Evolutionary conservation across 2,113 vertebrate species (phyloP).

Genomic region (Nerophis lumbriciformis): DNA sequence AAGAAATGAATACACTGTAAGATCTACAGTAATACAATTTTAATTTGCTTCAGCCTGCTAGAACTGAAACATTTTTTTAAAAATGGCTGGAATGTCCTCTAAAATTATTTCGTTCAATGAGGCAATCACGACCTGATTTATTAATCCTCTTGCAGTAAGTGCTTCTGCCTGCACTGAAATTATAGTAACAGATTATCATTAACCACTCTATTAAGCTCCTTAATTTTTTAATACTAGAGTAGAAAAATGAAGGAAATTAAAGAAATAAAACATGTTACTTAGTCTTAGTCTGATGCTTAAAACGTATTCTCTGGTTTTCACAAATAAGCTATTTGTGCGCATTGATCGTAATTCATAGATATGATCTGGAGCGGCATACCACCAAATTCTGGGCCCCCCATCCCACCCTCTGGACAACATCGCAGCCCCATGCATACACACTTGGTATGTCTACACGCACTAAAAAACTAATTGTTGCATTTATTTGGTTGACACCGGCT

Average conservation of each 20-base stretch:
- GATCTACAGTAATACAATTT: neutral
- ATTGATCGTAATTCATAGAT: neutral
- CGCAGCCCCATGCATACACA: no score
- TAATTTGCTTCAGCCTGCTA: neutral
- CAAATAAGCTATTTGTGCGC: neutral
- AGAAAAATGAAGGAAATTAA: slow-evolving; percentile 3
- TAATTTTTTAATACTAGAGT: slow-evolving; percentile 7
- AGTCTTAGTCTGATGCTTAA: neutral
- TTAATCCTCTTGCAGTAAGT: neutral
- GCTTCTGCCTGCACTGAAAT: slow-evolving; percentile 9
- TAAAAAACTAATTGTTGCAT: no score
- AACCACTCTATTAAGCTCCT: neutral
- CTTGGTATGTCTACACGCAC: no score
- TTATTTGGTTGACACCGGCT: no score
- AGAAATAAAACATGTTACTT: neutral
- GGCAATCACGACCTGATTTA: neutral
- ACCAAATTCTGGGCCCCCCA: no score
- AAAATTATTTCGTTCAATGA: neutral
- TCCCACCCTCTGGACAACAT: no score
- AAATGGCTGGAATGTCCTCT: neutral
- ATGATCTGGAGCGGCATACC: no score
- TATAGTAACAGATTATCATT: neutral
- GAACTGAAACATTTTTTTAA: neutral
- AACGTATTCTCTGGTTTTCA: neutral
- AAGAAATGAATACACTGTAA: neutral